Conservation (phyloP, 2,797 vertebrate genomes). For the Enteromius viviparus region DNA sequence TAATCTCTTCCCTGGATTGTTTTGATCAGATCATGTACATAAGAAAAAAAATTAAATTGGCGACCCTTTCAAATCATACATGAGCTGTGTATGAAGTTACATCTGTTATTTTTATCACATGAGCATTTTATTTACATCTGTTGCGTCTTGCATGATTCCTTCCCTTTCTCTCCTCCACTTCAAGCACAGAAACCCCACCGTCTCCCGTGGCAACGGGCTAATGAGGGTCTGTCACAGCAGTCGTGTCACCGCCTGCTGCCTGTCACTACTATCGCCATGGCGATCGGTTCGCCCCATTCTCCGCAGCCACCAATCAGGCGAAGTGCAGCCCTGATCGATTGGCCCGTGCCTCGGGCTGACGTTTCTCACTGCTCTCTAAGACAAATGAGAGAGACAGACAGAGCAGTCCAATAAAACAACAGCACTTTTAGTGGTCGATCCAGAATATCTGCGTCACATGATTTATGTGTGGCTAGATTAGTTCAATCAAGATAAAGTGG, state of each 20-base stretch:
- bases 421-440: slow-evolving; percentile 32
- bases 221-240: slow-evolving; percentile 68
- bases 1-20: background rate
- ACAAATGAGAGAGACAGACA: slow-evolving; percentile 69
- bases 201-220: slow-evolving; percentile 72
- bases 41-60: background rate
- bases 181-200: slow-evolving; percentile 33
- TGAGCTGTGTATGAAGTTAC: background rate
- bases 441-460: slow-evolving; percentile 30
- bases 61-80: background rate
- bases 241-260: slow-evolving; percentile 45
- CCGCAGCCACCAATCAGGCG: slow-evolving; percentile 16
- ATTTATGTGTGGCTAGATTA: slow-evolving; percentile 30
- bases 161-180: slow-evolving; percentile 49
- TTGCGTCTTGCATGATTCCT: background rate
- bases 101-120: background rate
- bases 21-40: background rate
- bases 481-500: slow-evolving; percentile 39
- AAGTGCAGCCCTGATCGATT: slow-evolving; percentile 71
- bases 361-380: slow-evolving; percentile 67
- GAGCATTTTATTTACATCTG: slow-evolving; percentile 23
- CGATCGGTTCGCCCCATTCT: slow-evolving; percentile 24
- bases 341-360: slow-evolving; percentile 71
- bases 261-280: slow-evolving; percentile 48
- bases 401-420: slow-evolving; percentile 27